These are phyloP conservation scores for Seriola quinqueradiata DNA, from an alignment of 2,113 vertebrate genomes.

Conservation along the genomic window DNA sequence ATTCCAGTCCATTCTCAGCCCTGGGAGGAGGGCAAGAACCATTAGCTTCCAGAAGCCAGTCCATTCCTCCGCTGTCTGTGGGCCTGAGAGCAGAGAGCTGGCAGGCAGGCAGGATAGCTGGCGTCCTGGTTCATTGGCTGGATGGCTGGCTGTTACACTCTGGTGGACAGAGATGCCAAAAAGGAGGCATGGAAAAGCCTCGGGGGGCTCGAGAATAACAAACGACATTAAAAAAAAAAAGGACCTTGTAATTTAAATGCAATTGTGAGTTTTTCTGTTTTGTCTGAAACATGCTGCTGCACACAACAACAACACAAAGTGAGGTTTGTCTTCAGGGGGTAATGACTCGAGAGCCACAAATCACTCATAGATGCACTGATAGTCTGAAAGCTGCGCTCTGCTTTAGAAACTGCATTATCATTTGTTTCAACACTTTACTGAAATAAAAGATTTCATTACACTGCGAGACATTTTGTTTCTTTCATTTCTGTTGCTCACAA, in stretches of 20 bases:
- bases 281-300: conserved; percentile 28
- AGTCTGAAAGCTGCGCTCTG: conserved; percentile 26
- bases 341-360: conserved; percentile 56
- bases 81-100: conserved; percentile 57
- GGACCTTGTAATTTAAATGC: conserved; percentile 44
- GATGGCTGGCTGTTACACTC: conserved; percentile 65
- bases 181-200: conserved; percentile 60
- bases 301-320: conserved; percentile 34
- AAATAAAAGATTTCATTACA: conserved; percentile 10
- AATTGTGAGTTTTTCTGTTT: conserved; percentile 41
- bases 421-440: conserved; percentile 35
- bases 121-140: conserved; percentile 64
- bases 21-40: conserved; percentile 73
- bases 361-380: conserved; percentile 48
- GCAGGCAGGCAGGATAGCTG: conserved; percentile 60
- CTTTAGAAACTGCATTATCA: conserved; percentile 40
- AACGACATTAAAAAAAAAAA: conserved; percentile 43
- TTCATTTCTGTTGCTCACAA: conserved; percentile 37
- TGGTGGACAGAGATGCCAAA: conserved; percentile 62
- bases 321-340: conserved; percentile 41
- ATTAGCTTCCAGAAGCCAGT: conserved; percentile 67
- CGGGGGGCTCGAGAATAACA: conserved; percentile 44
- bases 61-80: conserved; percentile 58
- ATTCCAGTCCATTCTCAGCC: conserved; percentile 73
- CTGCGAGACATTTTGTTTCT: conserved; percentile 15